Evolutionary conservation across 2,113 vertebrate genomes (phyloP).

Genomic region (Marmota flaviventris): DNA sequence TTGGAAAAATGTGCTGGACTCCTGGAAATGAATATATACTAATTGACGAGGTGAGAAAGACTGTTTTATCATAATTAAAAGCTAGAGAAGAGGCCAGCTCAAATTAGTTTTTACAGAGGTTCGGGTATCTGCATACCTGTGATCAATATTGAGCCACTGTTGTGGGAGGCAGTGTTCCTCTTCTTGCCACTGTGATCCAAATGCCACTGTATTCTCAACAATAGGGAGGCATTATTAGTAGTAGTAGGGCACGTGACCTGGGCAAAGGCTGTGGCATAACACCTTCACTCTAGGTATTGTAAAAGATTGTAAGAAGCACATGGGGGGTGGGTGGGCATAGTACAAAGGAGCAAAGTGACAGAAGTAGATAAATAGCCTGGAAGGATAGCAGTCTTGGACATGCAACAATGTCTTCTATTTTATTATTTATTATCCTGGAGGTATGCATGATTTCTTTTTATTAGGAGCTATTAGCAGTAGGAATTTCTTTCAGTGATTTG

Average conservation of each 20-base stretch:
- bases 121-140: not conserved
- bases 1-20: conserved; percentile 5
- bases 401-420: not conserved
- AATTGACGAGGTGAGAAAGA: conserved; percentile 36
- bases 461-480: not conserved
- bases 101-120: conserved; percentile 36
- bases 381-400: not conserved
- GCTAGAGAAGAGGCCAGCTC: not conserved
- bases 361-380: not conserved
- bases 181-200: not conserved
- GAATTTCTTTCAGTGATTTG: not conserved
- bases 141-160: not conserved
- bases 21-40: conserved; percentile 52
- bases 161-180: not conserved
- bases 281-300: not conserved
- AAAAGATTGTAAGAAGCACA: not conserved
- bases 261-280: not conserved
- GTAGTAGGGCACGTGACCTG: not conserved
- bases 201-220: not conserved
- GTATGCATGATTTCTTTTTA: not conserved
- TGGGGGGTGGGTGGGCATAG: not conserved
- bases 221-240: not conserved
- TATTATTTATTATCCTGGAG: conserved; percentile 54
- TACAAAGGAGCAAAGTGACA: conserved; percentile 2
- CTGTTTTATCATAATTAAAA: conserved; percentile 66